phyloP scores from a whole-genome alignment of 92 coral and sea anemone genomes.

The Siderastrea radians region DNA sequence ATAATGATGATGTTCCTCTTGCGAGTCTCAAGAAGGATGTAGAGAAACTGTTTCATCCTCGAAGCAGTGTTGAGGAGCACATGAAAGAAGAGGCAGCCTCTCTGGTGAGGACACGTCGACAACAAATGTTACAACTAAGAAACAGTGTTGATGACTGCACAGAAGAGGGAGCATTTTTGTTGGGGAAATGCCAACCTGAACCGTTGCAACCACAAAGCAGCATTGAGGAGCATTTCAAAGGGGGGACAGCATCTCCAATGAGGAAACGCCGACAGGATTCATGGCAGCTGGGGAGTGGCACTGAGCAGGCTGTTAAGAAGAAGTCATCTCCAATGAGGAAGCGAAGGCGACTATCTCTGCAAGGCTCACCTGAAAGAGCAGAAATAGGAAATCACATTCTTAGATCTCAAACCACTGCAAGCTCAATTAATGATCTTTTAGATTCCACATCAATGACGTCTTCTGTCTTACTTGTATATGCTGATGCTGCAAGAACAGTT shows the following conservation, averaged over 20 bases:
- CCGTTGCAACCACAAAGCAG: background rate
- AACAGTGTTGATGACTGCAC: background rate
- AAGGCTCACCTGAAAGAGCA: background rate
- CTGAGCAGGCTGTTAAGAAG: background rate
- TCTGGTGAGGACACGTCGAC: background rate
- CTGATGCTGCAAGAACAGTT: background rate
- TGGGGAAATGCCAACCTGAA: background rate
- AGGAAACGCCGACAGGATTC: background rate
- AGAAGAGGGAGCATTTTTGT: too few species aligned
- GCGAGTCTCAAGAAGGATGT: background rate
- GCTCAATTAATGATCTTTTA: background rate
- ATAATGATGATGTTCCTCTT: conserved; percentile 44
- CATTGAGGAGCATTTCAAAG: background rate
- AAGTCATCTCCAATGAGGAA: conserved; percentile 27
- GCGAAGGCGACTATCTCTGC: conserved; percentile 8
- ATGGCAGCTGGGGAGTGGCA: background rate
- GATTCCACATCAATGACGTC: conserved; percentile 25
- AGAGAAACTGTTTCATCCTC: background rate
- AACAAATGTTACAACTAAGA: background rate
- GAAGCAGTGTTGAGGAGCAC: background rate
- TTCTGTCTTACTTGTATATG: background rate
- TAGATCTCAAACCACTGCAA: background rate
- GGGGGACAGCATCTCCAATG: background rate
- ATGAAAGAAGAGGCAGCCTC: background rate
- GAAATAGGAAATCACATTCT: background rate